Percentiles rank a stretch among this genome's conserved stretches.
Evolutionary conservation across 1,140 invertebrate genomes (phyloP).

Genomic region (Euura saliciscinereae): DNA sequence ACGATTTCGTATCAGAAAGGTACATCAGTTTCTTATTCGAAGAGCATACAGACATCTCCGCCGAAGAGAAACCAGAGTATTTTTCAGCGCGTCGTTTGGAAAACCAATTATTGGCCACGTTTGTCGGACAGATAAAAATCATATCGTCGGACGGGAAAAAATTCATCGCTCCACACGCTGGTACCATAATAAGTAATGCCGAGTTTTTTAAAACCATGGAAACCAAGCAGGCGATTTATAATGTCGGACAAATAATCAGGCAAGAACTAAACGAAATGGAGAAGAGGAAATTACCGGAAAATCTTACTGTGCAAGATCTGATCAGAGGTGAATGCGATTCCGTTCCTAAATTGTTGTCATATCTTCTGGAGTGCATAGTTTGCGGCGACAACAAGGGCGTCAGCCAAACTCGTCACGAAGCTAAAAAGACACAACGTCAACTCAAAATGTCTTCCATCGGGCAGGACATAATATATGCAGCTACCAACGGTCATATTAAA

Average conservation of each 20-base stretch:
- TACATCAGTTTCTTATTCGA: constrained; percentile 13
- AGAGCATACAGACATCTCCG: constrained; percentile 8
- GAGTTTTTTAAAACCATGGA: constrained; percentile 9
- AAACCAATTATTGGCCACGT: constrained; percentile 14
- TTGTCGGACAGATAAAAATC: constrained; percentile 15
- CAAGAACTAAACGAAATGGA: neutral
- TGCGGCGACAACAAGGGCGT: constrained; percentile 13
- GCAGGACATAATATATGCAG: constrained; percentile 17
- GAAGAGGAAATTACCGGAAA: constrained; percentile 9
- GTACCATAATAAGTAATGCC: constrained; percentile 10
- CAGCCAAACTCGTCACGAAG: constrained; percentile 6
- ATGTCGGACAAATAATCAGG: constrained; percentile 9
- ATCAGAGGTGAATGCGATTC: constrained; percentile 15
- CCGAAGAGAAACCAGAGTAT: neutral
- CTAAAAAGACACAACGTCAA: neutral
- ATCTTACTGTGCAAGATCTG: constrained; percentile 8
- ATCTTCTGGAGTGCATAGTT: constrained; percentile 11
- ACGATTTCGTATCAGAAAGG: constrained; percentile 17
- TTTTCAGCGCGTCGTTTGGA: constrained; percentile 6
- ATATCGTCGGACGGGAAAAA: constrained; percentile 14
- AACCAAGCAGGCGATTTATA: neutral
- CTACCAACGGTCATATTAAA: constrained; percentile 11
- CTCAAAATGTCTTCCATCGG: constrained; percentile 13
- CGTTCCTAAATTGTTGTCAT: neutral
- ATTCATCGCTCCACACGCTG: constrained; percentile 5